Conservation (phyloP, 2,113 vertebrate genomes). For the Poeciliopsis turrubarensis region DNA sequence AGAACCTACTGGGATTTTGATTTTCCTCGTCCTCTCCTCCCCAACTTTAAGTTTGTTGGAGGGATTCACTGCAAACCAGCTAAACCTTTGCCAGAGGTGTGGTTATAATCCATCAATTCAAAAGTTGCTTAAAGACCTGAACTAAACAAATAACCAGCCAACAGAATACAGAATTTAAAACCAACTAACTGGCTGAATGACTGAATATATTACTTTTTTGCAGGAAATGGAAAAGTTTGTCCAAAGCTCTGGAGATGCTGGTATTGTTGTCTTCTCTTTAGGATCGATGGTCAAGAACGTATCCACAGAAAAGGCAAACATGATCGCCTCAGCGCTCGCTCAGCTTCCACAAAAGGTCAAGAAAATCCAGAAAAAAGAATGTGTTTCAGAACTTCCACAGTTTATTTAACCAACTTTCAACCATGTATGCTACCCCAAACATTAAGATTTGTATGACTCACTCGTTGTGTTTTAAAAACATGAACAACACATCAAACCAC, state of each 20-base stretch:
- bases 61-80: constrained; percentile 89
- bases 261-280: constrained; percentile 86
- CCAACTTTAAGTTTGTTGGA: constrained; percentile 91
- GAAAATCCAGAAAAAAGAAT: not conserved
- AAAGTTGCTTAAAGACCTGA: constrained; percentile 73
- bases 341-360: constrained; percentile 90
- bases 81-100: constrained; percentile 81
- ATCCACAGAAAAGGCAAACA: constrained; percentile 80
- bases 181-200: not conserved
- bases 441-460: too few species aligned
- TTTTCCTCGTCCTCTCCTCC: constrained; percentile 88
- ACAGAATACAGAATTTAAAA: not conserved
- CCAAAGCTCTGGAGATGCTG: constrained; percentile 87
- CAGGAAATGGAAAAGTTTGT: constrained; percentile 91
- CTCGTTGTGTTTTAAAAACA: not conserved
- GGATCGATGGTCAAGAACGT: constrained; percentile 87
- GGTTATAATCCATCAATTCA: constrained; percentile 81
- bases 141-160: not conserved
- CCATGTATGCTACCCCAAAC: not conserved
- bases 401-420: not conserved
- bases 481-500: not conserved
- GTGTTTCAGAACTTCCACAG: too few species aligned
- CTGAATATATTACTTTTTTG: not conserved
- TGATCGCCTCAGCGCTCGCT: constrained; percentile 85
- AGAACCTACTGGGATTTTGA: constrained; percentile 93